phyloP scores from a whole-genome alignment of 2,113 vertebrate genomes.

The Colinus virginianus region DNA sequence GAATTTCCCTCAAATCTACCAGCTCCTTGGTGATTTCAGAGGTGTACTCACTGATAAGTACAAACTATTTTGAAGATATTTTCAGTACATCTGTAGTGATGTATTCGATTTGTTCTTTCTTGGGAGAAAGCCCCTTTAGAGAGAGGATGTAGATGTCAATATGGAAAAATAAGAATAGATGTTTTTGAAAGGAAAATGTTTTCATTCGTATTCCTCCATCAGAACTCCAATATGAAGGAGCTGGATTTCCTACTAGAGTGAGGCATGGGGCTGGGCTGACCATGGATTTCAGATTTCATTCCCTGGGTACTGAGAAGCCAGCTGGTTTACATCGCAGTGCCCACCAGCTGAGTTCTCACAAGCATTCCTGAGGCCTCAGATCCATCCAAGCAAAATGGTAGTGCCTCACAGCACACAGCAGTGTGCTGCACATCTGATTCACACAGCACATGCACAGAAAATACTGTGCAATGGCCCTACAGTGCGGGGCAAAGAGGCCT shows the following conservation, averaged over 20 bases:
- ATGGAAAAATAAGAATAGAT: background rate
- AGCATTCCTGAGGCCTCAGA: accelerated
- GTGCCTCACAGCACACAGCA: background rate
- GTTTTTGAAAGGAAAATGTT: background rate
- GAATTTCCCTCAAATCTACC: background rate
- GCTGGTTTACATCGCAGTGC: background rate
- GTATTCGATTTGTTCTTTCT: background rate
- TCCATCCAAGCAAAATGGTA: background rate
- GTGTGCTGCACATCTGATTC: background rate
- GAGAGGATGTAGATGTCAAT: background rate
- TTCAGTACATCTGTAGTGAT: background rate
- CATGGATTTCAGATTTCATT: background rate
- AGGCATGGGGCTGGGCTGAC: background rate
- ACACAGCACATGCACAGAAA: background rate
- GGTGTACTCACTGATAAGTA: background rate
- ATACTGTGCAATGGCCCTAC: accelerated
- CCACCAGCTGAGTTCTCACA: background rate
- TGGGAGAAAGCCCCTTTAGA: background rate
- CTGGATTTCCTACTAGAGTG: background rate
- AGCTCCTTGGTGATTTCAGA: background rate
- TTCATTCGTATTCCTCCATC: background rate
- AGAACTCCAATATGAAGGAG: accelerated
- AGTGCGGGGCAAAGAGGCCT: background rate
- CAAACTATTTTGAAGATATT: background rate
- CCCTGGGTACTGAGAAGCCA: background rate